These are phyloP conservation scores for Ceuthmochares aereus DNA, from an alignment of 2,113 vertebrate species.

Conservation along the genomic window DNA sequence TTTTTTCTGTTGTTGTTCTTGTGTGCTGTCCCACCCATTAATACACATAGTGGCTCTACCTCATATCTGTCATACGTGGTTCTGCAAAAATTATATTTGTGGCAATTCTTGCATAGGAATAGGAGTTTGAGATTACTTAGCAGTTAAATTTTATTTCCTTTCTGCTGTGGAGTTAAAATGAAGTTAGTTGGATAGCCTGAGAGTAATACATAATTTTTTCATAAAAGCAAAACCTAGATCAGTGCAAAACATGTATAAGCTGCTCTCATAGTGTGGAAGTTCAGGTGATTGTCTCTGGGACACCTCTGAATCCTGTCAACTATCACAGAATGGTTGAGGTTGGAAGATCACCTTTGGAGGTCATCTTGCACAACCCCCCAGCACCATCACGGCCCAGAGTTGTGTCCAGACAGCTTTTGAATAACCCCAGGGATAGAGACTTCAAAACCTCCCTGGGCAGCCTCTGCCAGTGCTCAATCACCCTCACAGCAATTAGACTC, in stretches of 20 bases:
- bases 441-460: not conserved
- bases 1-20: not conserved
- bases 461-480: not conserved
- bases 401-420: not conserved
- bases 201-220: not conserved
- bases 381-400: not conserved
- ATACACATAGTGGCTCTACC: fast-evolving
- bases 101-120: not conserved
- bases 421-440: not conserved
- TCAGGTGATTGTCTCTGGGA: not conserved
- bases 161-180: not conserved
- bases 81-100: not conserved
- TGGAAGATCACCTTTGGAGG: not conserved
- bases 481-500: not conserved
- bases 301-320: not conserved
- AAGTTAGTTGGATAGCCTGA: not conserved
- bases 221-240: not conserved
- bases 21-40: not conserved
- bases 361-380: not conserved
- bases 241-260: not conserved
- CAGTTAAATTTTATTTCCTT: not conserved
- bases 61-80: not conserved
- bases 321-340: not conserved
- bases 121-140: not conserved
- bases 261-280: not conserved